Evolutionary conservation across 2,888 invertebrate species (phyloP).

Genomic region (Diarsia brunnea): DNA sequence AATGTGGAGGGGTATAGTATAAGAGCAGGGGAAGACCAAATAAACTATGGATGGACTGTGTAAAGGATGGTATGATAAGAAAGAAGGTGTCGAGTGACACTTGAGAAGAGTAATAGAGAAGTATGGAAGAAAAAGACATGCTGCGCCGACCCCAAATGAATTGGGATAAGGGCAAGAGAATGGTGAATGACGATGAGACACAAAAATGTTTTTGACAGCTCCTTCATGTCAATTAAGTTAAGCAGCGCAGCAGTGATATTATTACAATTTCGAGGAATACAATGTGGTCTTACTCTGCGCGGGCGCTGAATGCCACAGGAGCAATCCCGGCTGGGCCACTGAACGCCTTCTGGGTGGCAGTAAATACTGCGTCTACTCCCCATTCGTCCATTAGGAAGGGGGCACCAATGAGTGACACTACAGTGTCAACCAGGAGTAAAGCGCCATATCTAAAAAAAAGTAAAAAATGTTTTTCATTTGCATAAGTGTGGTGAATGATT

Average conservation of each 20-base stretch:
- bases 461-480: not conserved
- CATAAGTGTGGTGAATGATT: no score
- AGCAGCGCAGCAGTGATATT: not conserved
- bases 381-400: constrained; percentile 92
- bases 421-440: constrained; percentile 92
- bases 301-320: constrained; percentile 92
- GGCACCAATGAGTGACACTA: constrained; percentile 92
- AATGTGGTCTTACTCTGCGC: constrained; percentile 89
- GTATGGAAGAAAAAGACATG: no score
- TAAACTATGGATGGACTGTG: no score
- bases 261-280: not conserved
- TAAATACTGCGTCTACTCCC: constrained; percentile 92
- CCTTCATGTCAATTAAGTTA: not conserved
- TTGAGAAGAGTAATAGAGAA: no score
- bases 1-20: no score
- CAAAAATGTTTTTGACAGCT: no score
- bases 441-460: constrained; percentile 87
- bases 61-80: no score
- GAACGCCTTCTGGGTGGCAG: constrained; percentile 92
- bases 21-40: no score
- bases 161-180: no score
- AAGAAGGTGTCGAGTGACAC: no score
- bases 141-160: no score
- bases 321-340: constrained; percentile 93
- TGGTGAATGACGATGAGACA: no score